Base-by-base conservation (phyloP, 2,888 invertebrate genomes). In the Conistra vaccinii region DNA sequence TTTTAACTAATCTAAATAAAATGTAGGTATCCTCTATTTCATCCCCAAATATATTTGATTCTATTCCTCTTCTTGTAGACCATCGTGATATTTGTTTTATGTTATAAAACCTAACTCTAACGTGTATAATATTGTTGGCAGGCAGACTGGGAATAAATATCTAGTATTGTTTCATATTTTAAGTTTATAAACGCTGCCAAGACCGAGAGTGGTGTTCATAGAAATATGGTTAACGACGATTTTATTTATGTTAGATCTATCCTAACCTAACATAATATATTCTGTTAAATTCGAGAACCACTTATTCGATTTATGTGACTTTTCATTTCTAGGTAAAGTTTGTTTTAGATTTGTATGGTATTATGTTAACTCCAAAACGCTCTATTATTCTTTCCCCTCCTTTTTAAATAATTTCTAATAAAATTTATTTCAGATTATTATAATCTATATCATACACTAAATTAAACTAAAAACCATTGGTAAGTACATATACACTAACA, bases 111-210 rank as follows among this genome's bases (percentile, higher is more conserved):
- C 20, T 42, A 69, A 58, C 32, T 26, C 20, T 29, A 57, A 58
- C 48, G n/a, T 39, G 29, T 51, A 55, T 58, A 20, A 39, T 57
- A 68, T 57, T 65, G 58, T 76, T 79, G 79, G 82, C 76, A 79
- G 45, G 12, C 65, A 3, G n/a, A 61, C 39, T 10, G 6, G 32
- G 32, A 17, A 81, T 81, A 81, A 79, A 79, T 79, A 55, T 65
- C 76, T 76, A 51, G 20, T 65, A 42, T 60, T 48, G 63, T 82
- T 55, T 32, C 79, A 65, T 79, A 81, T 76, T 65, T 81, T 48
- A 58, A 42, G 58, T 32, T 39, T 66, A 55, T 75, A 66, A 48
- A 55, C 39, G 60, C 6, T 74, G 76, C 79, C 82, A 79, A 81
- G 58, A 76, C 35, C 4, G 53, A 14, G 53, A 14, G 42, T 35